Evolutionary conservation across 2,888 invertebrate genomes (phyloP).

Genomic region (Pristionchus maxplancki): DNA sequence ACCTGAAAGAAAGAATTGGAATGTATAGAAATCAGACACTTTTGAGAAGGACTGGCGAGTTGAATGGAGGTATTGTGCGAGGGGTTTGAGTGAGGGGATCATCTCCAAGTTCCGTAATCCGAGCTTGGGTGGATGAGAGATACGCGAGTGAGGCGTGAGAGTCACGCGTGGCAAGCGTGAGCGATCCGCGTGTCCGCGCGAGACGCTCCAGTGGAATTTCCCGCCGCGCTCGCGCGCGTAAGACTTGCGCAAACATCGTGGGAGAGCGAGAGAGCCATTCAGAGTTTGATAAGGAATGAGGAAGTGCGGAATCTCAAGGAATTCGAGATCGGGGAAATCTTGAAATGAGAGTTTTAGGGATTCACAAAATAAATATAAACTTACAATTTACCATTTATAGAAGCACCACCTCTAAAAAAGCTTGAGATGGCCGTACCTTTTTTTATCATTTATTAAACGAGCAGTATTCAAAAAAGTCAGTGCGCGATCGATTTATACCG

Average conservation of each 20-base stretch:
- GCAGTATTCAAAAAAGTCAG: background rate
- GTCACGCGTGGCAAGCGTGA: background rate
- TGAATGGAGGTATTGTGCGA: background rate
- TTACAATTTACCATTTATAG: no score
- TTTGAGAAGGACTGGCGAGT: background rate
- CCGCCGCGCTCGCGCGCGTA: background rate
- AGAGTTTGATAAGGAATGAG: constrained; percentile 45
- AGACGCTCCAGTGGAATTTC: background rate
- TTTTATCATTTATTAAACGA: no score
- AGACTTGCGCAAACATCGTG: constrained; percentile 12
- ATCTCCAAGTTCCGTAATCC: constrained; percentile 29
- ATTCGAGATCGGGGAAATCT: background rate
- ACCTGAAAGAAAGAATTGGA: no score
- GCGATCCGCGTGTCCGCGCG: background rate
- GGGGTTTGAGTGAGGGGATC: background rate
- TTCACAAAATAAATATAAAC: no score
- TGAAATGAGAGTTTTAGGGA: no score
- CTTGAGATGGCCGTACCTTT: no score
- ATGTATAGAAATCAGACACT: no score
- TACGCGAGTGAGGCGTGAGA: background rate
- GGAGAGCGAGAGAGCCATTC: background rate
- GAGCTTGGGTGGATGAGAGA: background rate
- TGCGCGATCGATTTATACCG: background rate
- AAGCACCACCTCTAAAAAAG: no score
- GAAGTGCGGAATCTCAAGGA: constrained; percentile 14